A percentile compares a stretch with the other conserved stretches of the same genome.
These are phyloP conservation scores for Acyrthosiphon pisum DNA, from an alignment of 1,140 invertebrate genomes.

Conservation along the genomic window DNA sequence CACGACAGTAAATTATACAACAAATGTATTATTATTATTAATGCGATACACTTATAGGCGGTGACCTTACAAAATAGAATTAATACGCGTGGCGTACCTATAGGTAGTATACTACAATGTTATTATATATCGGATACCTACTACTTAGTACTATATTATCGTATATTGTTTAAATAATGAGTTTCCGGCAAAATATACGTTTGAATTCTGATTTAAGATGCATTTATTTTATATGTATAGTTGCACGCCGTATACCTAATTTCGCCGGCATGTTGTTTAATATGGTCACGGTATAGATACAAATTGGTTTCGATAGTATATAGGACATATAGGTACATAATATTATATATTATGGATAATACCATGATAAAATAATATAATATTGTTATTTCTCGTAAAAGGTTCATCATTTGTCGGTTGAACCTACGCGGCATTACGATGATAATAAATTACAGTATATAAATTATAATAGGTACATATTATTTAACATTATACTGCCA, in stretches of 20 bases:
- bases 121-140: too few relatives aligned
- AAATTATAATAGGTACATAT: too few relatives aligned
- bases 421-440: not conserved
- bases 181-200: not conserved
- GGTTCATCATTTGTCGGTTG: not conserved
- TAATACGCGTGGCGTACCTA: not conserved
- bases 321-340: too few relatives aligned
- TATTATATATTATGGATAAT: not conserved
- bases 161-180: not conserved
- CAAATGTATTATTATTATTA: too few relatives aligned
- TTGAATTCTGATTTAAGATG: not conserved
- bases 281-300: not conserved
- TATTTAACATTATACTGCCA: not conserved
- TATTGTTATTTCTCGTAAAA: not conserved
- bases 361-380: not conserved
- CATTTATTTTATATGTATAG: not conserved
- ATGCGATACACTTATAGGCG: not conserved
- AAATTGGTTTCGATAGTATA: not conserved
- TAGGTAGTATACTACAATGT: too few relatives aligned
- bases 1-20: not conserved
- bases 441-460: not conserved
- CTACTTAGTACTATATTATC: not conserved
- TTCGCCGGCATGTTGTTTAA: not conserved
- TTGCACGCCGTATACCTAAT: not conserved
- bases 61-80: not conserved